Base-by-base conservation (phyloP, 2,888 invertebrate species). In the Hydropsyche betteni region DNA sequence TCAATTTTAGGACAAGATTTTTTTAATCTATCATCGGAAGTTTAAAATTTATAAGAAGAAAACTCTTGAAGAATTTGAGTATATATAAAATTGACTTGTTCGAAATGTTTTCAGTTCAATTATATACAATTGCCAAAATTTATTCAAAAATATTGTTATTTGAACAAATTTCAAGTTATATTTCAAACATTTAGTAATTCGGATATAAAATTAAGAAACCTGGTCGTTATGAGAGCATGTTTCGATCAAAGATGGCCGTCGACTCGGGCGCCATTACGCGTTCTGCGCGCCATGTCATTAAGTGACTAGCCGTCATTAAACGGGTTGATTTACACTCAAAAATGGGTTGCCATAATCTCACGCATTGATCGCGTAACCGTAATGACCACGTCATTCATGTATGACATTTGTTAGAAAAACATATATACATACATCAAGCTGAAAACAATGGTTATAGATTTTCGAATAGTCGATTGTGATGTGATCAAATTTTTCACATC, bases 301-400 rank as follows among this genome's bases (percentile, higher is more conserved):
- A 36, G 12, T 12, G 14, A 38, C 10, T 38, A 44, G 51, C 14
- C 44, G 16, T 34, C 44, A 69, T 44, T 50, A 69, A 69, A 69
- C 38, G 44, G 69, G 14, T 69, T 51, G 69, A 69, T 69, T 69
- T 69, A 51, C 69, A 69, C 69, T 69, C 14, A 69, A 69, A 69
- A 69, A 64, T 64, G 69, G 16, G 5, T 50, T 51, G 51, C 24
- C 44, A 24, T 44, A 69, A 69, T 69, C 69, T 69, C 69, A 69
- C 69, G 69, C 69, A 69, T 36, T 14, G 69, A 50, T 69, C 69
- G 24, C 6, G 6, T 10, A 34, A 38, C 34, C 14, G 12, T 69
- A 69, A 69, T 69, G 69, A 24, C 44, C 50, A 10, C 16, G 51
- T 38, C 44, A 50, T 68, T 68, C 16, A 34, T 58, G 8, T 58